A percentile compares a stretch with the other conserved stretches of the same genome.
These are phyloP conservation scores for Crossaster papposus DNA, from an alignment of 53 echinoderm and acorn worm genomes.

Conservation along the genomic window DNA sequence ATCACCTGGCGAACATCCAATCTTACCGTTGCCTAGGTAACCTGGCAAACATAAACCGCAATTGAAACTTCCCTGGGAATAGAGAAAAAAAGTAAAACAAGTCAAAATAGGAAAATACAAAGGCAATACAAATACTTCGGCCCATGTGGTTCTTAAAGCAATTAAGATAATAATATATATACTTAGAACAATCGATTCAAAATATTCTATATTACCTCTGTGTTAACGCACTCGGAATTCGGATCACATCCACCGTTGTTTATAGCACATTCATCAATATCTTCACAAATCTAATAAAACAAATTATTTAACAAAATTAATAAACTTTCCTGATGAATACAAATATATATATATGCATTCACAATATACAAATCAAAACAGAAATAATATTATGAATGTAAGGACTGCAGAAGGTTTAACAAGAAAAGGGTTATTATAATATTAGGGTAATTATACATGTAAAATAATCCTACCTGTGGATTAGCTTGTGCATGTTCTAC, in stretches of 20 bases:
- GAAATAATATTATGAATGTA: no score
- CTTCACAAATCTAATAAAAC: conserved; percentile 70
- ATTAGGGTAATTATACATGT: no score
- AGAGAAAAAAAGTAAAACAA: no score
- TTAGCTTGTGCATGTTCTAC: conserved; percentile 80
- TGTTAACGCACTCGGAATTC: conserved; percentile 74
- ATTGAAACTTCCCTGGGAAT: conserved; percentile 79
- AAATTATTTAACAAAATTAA: background rate
- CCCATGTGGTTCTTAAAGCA: no score
- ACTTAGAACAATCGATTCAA: no score
- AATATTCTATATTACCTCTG: conserved; percentile 60
- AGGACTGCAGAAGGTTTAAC: no score
- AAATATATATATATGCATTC: no score
- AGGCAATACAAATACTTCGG: no score
- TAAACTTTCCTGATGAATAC: background rate
- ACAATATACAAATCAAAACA: no score
- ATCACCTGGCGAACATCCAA: conserved; percentile 86
- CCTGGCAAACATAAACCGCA: conserved; percentile 90
- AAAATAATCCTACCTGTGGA: conserved; percentile 65
- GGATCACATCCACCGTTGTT: conserved; percentile 84
- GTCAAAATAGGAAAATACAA: background rate
- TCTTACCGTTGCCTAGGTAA: conserved; percentile 82
- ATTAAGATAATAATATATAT: no score
- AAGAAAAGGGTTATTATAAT: no score
- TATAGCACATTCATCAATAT: conserved; percentile 77